These are phyloP conservation scores for Miichthys miiuy DNA, from an alignment of 2,797 vertebrate species.

Conservation along the genomic window DNA sequence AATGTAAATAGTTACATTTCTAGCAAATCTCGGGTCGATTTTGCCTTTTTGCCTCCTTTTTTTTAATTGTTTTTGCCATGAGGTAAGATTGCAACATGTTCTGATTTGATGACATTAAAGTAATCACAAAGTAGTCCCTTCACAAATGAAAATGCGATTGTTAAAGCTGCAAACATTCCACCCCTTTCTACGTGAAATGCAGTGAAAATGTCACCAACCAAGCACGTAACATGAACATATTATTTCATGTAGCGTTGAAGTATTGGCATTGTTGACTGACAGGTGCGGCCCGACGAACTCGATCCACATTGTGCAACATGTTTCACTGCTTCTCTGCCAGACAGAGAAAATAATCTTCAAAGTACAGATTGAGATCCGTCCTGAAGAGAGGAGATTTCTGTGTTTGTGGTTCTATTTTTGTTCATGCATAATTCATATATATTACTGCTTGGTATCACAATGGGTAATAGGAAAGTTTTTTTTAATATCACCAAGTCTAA, in stretches of 20 bases:
- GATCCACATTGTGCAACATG: conserved; percentile 14
- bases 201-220: conserved; percentile 13
- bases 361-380: background rate
- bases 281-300: conserved; percentile 41
- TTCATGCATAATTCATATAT: background rate
- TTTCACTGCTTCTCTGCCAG: background rate
- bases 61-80: background rate
- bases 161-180: conserved; percentile 2
- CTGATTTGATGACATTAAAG: background rate
- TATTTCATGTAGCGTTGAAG: conserved; percentile 40
- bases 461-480: background rate
- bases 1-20: background rate
- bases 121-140: background rate
- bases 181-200: background rate
- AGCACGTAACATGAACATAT: conserved; percentile 2
- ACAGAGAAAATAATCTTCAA: background rate
- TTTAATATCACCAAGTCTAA: background rate
- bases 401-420: background rate
- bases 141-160: no score
- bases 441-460: background rate
- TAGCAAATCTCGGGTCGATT: background rate
- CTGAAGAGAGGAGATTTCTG: background rate
- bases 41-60: background rate
- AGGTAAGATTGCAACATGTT: background rate
- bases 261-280: conserved; percentile 40